Base-by-base conservation (phyloP, 2,888 invertebrate genomes). In the Apoda limacodes region DNA sequence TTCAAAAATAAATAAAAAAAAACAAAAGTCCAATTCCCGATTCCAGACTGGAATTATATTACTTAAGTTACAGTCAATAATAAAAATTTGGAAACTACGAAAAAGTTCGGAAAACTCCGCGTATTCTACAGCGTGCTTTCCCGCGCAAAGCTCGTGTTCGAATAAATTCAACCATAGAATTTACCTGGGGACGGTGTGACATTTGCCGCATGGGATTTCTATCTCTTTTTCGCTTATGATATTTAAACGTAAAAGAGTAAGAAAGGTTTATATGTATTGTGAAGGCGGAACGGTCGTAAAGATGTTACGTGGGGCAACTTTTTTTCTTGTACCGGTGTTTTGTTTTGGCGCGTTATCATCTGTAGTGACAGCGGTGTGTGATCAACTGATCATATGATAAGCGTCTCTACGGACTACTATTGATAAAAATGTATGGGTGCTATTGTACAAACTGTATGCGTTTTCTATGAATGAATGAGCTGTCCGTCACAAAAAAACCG, bases 71-170 rank as follows among this genome's bases (percentile, higher is more conserved):
- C 17, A 5, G 9, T 22, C 22, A 6, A 22, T 6, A n/a, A 4
- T n/a, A 9, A 7, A 9, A 22, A n/a, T 17, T 17, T 17, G 17
- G 7, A 7, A 6, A 17, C 5, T 6, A 21, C 34, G 39, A 37
- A 42, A 30, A 46, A 43, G 50, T 59, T 59, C 48, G 50, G 48
- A 53, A 44, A 41, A 46, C 42, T 52, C 40, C 49, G 59, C 62
- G 59, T 6, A 55, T 57, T 46, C 54, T 50, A 48, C 54, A 43
- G 49, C 72, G 78, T 75, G 67, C 66, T 61, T 69, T 66, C 71
- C 66, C 74, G 78, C 75, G 72, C 60, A 67, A 70, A 66, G 75
- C 64, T 61, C 60, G 68, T 67, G 65, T 68, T 67, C 65, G 71
- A 78, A 72, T 78, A 74, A 60, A 54, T 60, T 61, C 49, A 51